Evolutionary conservation across 2,113 vertebrate species (phyloP).

Genomic region (Channa argus): DNA sequence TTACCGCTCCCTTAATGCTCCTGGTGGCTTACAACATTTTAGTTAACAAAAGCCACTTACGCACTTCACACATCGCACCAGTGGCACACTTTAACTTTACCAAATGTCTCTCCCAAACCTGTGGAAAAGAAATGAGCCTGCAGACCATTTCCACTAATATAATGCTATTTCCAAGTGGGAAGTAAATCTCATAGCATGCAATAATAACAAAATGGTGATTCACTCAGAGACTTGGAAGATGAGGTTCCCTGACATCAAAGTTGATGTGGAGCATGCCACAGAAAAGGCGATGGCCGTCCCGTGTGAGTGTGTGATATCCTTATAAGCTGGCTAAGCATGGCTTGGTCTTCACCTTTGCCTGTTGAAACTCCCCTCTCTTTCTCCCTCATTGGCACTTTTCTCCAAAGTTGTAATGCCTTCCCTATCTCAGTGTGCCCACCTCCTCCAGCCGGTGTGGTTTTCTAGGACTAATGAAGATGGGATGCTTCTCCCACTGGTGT

Average conservation of each 20-base stretch:
- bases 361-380: constrained; percentile 30
- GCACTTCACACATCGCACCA: constrained; percentile 29
- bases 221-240: constrained; percentile 58
- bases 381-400: constrained; percentile 25
- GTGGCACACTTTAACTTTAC: constrained; percentile 35
- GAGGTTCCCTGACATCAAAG: too few relatives aligned
- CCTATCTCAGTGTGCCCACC: constrained; percentile 52
- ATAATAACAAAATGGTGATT: constrained; percentile 56
- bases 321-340: constrained; percentile 47
- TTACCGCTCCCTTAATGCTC: constrained; percentile 68
- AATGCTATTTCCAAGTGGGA: constrained; percentile 66
- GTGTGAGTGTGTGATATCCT: constrained; percentile 28
- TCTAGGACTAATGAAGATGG: constrained; percentile 57
- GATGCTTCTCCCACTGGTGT: constrained; percentile 36
- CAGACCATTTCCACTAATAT: constrained; percentile 57
- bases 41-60: constrained; percentile 67
- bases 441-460: constrained; percentile 57
- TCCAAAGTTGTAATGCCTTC: constrained; percentile 30
- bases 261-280: constrained; percentile 22
- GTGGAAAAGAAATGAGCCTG: constrained; percentile 54
- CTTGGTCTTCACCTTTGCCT: constrained; percentile 44
- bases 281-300: constrained; percentile 45
- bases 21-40: constrained; percentile 59
- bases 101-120: constrained; percentile 38
- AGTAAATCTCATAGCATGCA: constrained; percentile 51